Evolutionary conservation across 1,140 invertebrate genomes (phyloP).

Genomic region (Atta texana): DNA sequence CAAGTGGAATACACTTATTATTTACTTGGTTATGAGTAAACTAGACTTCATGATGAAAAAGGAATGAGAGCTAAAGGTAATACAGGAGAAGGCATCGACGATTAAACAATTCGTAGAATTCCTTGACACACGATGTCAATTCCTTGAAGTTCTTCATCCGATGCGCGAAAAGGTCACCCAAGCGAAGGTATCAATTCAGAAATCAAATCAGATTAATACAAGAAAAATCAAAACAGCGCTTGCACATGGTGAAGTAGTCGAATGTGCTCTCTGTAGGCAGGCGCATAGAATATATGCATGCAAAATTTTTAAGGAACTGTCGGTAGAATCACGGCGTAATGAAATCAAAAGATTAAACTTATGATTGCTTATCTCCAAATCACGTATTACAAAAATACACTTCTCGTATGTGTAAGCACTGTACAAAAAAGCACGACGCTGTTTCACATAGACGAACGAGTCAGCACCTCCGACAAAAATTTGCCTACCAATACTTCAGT

Average conservation of each 20-base stretch:
- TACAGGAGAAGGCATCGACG: conserved; percentile 5
- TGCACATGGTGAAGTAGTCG: background rate
- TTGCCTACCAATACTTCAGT: too few relatives aligned
- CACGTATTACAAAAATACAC: background rate
- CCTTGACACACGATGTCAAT: background rate
- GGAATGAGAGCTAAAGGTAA: conserved; percentile 63
- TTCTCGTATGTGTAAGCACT: background rate
- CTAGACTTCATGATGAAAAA: conserved; percentile 50
- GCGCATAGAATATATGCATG: background rate
- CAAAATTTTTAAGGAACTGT: background rate
- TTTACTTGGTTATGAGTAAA: conserved; percentile 59
- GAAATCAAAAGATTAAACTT: background rate
- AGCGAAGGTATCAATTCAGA: background rate
- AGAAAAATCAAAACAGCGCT: background rate
- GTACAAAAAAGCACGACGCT: background rate
- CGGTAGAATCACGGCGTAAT: background rate
- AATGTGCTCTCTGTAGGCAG: background rate
- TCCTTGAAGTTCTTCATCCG: background rate
- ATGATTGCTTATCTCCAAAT: background rate
- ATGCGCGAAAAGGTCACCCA: background rate
- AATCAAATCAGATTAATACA: background rate
- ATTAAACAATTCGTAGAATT: conserved; percentile 60
- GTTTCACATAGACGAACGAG: background rate
- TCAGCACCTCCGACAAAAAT: too few relatives aligned
- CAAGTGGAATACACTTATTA: conserved; percentile 73